phyloP scores from a whole-genome alignment of 2,888 invertebrate species.

The Stenodera caucasica region DNA sequence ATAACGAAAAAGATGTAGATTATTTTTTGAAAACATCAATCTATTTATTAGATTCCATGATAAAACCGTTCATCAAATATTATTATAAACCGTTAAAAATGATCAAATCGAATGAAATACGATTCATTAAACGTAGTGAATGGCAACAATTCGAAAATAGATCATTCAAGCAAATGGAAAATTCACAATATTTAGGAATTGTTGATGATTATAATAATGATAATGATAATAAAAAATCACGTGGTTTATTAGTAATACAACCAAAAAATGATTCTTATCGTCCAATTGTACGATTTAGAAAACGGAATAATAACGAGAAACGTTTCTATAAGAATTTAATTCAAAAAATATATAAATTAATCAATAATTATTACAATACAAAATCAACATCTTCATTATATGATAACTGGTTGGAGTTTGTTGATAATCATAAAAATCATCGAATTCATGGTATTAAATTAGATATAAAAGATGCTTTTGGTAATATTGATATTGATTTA shows the following conservation, averaged over 20 bases:
- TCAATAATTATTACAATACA: slow-evolving; percentile 18
- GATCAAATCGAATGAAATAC: slow-evolving; percentile 26
- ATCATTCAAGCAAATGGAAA: slow-evolving; percentile 7
- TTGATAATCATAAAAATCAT: slow-evolving; percentile 11
- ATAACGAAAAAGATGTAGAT: too few relatives aligned
- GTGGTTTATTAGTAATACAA: slow-evolving; percentile 32
- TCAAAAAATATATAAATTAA: slow-evolving; percentile 20
- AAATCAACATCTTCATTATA: slow-evolving; percentile 20
- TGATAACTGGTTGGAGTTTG: slow-evolving; percentile 29
- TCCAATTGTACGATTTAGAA: slow-evolving; percentile 28
- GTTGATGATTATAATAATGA: neutral
- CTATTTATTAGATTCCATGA: slow-evolving; percentile 28
- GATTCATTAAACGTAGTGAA: slow-evolving; percentile 26
- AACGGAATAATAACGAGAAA: slow-evolving; percentile 12
- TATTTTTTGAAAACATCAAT: slow-evolving; percentile 21
- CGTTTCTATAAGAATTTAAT: slow-evolving; percentile 18
- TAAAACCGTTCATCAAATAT: slow-evolving; percentile 34
- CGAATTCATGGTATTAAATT: slow-evolving; percentile 32
- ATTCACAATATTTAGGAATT: neutral
- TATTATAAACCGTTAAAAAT: slow-evolving; percentile 31
- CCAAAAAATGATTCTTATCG: slow-evolving; percentile 33
- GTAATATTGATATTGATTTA: slow-evolving; percentile 29
- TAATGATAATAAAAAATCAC: slow-evolving; percentile 3
- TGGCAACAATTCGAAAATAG: slow-evolving; percentile 29
- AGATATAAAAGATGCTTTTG: slow-evolving; percentile 38